These are phyloP conservation scores for Physeter macrocephalus DNA, from an alignment of 2,113 vertebrate genomes.

Conservation along the genomic window DNA sequence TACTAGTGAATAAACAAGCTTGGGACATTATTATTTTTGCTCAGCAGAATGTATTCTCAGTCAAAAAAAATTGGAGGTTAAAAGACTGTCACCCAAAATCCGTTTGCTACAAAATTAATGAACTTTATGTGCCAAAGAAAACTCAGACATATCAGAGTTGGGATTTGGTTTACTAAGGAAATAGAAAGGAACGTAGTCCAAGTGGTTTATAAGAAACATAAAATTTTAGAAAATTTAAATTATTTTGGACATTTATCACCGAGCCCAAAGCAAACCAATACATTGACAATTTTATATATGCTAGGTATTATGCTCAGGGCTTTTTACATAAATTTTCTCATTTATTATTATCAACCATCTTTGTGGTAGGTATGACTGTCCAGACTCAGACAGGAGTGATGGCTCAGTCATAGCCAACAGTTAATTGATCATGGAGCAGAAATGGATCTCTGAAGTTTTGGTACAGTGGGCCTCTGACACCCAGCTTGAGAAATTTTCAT, in stretches of 20 bases:
- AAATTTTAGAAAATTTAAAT: constrained; percentile 26
- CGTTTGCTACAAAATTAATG: constrained; percentile 56
- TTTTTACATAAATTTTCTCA: not conserved
- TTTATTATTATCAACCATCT: not conserved
- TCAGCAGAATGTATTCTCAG: constrained; percentile 20
- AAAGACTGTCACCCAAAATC: constrained; percentile 41
- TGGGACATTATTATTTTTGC: constrained; percentile 48
- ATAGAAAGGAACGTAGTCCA: constrained; percentile 41
- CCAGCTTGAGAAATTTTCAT: not conserved
- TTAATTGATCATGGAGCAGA: not conserved
- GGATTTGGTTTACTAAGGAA: constrained; percentile 48
- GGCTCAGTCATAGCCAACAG: not conserved
- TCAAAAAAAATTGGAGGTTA: not conserved
- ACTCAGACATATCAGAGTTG: constrained; percentile 11
- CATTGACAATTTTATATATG: not conserved
- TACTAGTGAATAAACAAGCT: constrained; percentile 63
- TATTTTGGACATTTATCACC: not conserved
- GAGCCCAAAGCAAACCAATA: not conserved
- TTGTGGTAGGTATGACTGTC: not conserved
- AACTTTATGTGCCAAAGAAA: constrained; percentile 49
- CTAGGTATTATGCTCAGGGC: not conserved
- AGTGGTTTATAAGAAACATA: constrained; percentile 31
- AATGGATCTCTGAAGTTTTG: not conserved
- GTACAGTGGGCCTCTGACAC: not conserved
- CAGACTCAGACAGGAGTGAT: not conserved